These are phyloP conservation scores for Myotis planiceps DNA, from an alignment of 2,797 vertebrate genomes.

Conservation along the genomic window DNA sequence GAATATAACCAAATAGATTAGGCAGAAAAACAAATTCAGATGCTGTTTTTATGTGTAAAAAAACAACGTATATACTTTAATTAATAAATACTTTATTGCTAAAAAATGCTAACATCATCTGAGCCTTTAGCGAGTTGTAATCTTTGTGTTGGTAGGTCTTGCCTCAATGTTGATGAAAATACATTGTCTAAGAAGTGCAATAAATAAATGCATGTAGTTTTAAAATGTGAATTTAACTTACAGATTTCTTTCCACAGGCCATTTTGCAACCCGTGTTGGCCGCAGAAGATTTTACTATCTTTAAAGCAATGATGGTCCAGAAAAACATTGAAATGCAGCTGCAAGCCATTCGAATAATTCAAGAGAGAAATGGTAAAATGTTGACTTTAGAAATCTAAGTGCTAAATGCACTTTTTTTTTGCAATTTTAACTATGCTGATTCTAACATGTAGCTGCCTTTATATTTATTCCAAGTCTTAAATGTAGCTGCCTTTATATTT, in stretches of 20 bases:
- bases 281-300: slow-evolving; percentile 97
- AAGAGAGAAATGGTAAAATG: slow-evolving; percentile 95
- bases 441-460: background rate
- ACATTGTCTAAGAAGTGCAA: background rate
- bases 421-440: background rate
- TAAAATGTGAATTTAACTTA: slow-evolving; percentile 48
- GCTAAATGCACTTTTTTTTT: background rate
- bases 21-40: background rate
- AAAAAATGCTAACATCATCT: background rate
- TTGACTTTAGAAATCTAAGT: slow-evolving; percentile 44
- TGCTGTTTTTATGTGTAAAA: background rate
- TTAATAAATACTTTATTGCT: background rate
- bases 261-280: slow-evolving; percentile 96
- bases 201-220: background rate
- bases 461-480: background rate
- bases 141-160: background rate
- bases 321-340: slow-evolving; percentile 99
- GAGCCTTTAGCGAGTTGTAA: background rate
- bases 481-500: slow-evolving; percentile 38
- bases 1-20: background rate
- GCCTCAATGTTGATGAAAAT: background rate
- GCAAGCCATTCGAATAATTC: slow-evolving; percentile 96
- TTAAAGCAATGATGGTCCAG: slow-evolving; percentile 97
- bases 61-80: background rate
- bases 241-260: slow-evolving; percentile 85